Base-by-base conservation (phyloP, 1,140 invertebrate genomes). In the Palaemon carinicauda region DNA sequence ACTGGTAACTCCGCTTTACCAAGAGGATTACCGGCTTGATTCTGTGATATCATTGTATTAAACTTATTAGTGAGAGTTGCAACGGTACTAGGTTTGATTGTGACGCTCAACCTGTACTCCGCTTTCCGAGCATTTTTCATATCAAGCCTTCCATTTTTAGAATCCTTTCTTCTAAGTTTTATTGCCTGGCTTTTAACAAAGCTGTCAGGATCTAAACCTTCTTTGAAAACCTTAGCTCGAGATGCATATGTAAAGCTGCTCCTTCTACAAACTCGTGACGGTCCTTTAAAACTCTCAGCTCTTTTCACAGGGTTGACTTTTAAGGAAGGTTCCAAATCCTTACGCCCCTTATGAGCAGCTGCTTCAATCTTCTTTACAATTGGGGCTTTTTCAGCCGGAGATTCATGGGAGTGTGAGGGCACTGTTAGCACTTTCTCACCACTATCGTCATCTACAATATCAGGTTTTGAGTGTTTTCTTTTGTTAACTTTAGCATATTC, bases 401-500 rank as follows among this genome's bases (percentile, higher is more conserved):
- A 78, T 77, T 88, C 75, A 65, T 88, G 82, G 19, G 69, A 1
- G 53, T 74, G 69, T 17, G 60, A 15, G 9, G 29, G 10, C 7
- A 78, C 10, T 3, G 65, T 19, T 4, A 54, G 33, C 12, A 33
- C 52, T 51, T 51, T 60, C 21, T 65, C 78, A 15, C 33, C 52
- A 33, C 83, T 75, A 33, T 54, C 69, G 50, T 83, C 86, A 10
- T 89, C 82, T n/a, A 86, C 53, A 52, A 87, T 79, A 41, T 89
- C 85, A 41, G 86, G 60, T 29, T 79, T 80, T 41, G 80, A 80
- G 33, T 83, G 79, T 56, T 82, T 89, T 56, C 80, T 89, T 53
- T 89, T 89, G 82, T 88, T 86, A 19, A 89, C 89, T 86, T 88
- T 85, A 5, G 89, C 87, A 80, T 89, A 89, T 69, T 89, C 89